Evolutionary conservation across 2,797 vertebrate genomes (phyloP).

Genomic region (Ambastaia sidthimunki): DNA sequence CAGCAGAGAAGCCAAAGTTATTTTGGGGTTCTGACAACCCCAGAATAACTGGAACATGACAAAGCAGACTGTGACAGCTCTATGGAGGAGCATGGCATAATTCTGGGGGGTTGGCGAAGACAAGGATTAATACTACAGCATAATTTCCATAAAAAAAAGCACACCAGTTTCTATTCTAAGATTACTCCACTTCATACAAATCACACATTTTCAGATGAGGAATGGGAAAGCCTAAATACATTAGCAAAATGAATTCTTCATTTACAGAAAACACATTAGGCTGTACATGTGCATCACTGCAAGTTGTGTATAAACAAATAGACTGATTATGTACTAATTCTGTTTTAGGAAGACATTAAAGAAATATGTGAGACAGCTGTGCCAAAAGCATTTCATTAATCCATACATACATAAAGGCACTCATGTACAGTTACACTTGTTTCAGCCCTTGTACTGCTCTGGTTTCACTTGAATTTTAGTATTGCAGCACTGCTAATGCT

Average conservation of each 20-base stretch:
- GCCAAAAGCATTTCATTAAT: neutral
- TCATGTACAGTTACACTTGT: neutral
- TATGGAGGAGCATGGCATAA: constrained; percentile 49
- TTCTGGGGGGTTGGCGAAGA: constrained; percentile 52
- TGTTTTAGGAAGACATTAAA: too few species aligned
- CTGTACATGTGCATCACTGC: too few species aligned
- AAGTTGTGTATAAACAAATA: too few species aligned
- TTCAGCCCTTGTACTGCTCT: neutral
- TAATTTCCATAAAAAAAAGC: constrained; percentile 18
- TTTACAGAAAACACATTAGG: too few species aligned
- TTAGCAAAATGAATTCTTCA: neutral
- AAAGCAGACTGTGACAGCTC: constrained; percentile 38
- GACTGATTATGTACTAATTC: too few species aligned
- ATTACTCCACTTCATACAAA: neutral
- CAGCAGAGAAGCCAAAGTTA: constrained; percentile 23
- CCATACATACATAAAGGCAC: neutral
- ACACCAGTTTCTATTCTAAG: constrained; percentile 13
- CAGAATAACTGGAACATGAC: constrained; percentile 18
- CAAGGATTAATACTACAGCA: constrained; percentile 59
- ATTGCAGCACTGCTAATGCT: neutral
- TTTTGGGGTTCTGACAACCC: constrained; percentile 5
- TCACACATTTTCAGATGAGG: neutral
- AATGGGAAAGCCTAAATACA: neutral
- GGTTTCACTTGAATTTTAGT: neutral
- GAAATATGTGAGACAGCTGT: too few species aligned